Conservation (phyloP, 1,140 invertebrate species). For the Cheumatopsyche charites region DNA sequence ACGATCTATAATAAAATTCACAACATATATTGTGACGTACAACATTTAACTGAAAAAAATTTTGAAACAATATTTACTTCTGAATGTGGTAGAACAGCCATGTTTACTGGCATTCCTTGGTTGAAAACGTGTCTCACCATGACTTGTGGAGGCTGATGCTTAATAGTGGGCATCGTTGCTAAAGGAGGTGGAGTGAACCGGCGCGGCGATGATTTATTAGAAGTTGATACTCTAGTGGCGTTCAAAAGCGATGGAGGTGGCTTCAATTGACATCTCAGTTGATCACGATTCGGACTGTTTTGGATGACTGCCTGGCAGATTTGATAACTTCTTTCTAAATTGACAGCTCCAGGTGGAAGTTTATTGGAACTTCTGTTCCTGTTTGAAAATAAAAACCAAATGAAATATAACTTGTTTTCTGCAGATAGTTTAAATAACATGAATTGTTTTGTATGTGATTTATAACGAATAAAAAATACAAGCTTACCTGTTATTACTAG, state of each 20-base stretch:
- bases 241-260: slow-evolving; percentile 78
- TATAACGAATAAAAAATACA: slow-evolving; percentile 14
- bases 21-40: neutral
- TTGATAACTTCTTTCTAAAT: slow-evolving; percentile 92
- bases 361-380: slow-evolving; percentile 64
- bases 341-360: slow-evolving; percentile 85
- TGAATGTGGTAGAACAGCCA: slow-evolving; percentile 63
- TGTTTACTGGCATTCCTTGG: slow-evolving; percentile 63
- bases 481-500: neutral
- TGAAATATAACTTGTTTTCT: too few relatives aligned
- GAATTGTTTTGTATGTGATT: too few relatives aligned
- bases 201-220: slow-evolving; percentile 33
- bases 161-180: slow-evolving; percentile 42
- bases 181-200: slow-evolving; percentile 50
- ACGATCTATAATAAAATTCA: slow-evolving; percentile 53
- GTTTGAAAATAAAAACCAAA: neutral
- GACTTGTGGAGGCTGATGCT: slow-evolving; percentile 54
- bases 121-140: slow-evolving; percentile 66
- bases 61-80: slow-evolving; percentile 49
- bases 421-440: neutral
- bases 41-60: neutral
- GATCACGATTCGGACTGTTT: slow-evolving; percentile 87
- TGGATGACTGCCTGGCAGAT: slow-evolving; percentile 95
- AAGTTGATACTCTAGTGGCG: slow-evolving; percentile 39
- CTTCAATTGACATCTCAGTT: slow-evolving; percentile 82